Evolutionary conservation across 2,888 invertebrate species (phyloP).

Genomic region (Hirtodrosophila trivittata): DNA sequence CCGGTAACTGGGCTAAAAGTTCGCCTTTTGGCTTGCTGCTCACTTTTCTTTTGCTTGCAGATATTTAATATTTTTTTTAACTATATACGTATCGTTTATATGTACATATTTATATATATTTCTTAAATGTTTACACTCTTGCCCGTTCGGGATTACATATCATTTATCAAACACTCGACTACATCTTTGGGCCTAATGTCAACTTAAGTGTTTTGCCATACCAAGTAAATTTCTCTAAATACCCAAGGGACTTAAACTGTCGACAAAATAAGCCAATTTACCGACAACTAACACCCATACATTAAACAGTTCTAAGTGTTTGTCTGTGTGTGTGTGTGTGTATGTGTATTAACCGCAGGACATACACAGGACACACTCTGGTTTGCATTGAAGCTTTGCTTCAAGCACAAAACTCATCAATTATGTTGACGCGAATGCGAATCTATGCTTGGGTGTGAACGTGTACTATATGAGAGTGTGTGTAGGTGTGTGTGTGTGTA

Average conservation of each 20-base stretch:
- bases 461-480: neutral
- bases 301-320: slow-evolving; percentile 14
- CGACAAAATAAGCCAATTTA: slow-evolving; percentile 79
- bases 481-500: slow-evolving; percentile 6
- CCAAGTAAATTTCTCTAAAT: slow-evolving; percentile 76
- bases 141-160: slow-evolving; percentile 3
- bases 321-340: slow-evolving; percentile 20
- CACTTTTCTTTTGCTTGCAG: slow-evolving; percentile 11
- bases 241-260: slow-evolving; percentile 71
- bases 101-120: neutral
- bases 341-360: slow-evolving; percentile 52
- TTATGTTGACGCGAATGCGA: slow-evolving; percentile 71
- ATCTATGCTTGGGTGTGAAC: slow-evolving; percentile 17
- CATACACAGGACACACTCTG: slow-evolving; percentile 52
- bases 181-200: slow-evolving; percentile 45
- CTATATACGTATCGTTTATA: neutral
- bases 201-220: slow-evolving; percentile 73
- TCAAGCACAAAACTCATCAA: slow-evolving; percentile 67
- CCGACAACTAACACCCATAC: slow-evolving; percentile 32
- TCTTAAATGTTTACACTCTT: neutral
- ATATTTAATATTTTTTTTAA: neutral
- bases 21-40: neutral
- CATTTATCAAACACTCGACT: slow-evolving; percentile 41
- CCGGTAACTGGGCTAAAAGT: neutral
- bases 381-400: slow-evolving; percentile 45